Conservation (phyloP, 2,888 invertebrate species). For the Hipparchia sbordonii region DNA sequence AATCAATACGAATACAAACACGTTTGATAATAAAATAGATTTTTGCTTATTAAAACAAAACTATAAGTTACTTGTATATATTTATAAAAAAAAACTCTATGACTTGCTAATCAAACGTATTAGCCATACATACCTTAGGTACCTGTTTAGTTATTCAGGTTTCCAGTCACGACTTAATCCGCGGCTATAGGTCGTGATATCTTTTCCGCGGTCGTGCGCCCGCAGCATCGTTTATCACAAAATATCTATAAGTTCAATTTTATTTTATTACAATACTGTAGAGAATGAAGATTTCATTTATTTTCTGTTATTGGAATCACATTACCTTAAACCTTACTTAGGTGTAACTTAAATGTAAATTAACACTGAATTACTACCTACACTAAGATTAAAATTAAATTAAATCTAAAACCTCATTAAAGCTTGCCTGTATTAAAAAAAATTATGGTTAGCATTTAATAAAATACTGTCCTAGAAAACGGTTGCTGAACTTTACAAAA, state of each 20-base stretch:
- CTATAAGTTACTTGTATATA: slow-evolving; percentile 2
- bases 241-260: slow-evolving; percentile 47
- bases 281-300: too few relatives aligned
- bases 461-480: not conserved
- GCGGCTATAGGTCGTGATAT: slow-evolving; percentile 55
- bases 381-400: too few relatives aligned
- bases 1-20: not conserved
- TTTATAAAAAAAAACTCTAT: slow-evolving; percentile 51
- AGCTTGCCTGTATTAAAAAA: not conserved
- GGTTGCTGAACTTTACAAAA: not conserved
- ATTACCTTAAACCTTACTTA: too few relatives aligned
- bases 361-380: too few relatives aligned
- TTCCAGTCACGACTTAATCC: slow-evolving; percentile 47
- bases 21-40: not conserved
- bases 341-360: too few relatives aligned
- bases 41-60: slow-evolving; percentile 24
- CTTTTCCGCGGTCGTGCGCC: slow-evolving; percentile 71
- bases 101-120: slow-evolving; percentile 51
- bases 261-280: not conserved
- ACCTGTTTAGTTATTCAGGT: slow-evolving; percentile 36
- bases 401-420: too few relatives aligned
- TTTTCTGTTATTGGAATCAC: too few relatives aligned
- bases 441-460: not conserved
- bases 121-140: slow-evolving; percentile 36
- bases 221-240: slow-evolving; percentile 47